Evolutionary conservation across 2,888 invertebrate species (phyloP), one percentile per base, ranked within the genome.

Genomic region (Iselma pallidipennis): DNA sequence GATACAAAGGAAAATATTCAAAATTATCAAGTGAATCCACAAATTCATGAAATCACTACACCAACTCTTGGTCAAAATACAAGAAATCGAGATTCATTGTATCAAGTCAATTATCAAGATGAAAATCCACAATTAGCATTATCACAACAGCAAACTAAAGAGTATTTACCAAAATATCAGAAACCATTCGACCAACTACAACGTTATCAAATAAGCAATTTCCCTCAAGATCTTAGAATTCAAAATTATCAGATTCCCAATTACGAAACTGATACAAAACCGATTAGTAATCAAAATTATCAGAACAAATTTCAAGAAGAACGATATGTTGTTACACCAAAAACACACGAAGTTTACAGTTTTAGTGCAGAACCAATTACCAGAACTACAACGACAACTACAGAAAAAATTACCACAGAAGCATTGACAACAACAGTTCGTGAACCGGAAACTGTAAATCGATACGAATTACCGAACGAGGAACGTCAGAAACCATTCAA

Each of bases 271-370:
- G 37, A 37, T 2, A 9, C 37, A 2, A 16, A 16, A 16, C 37
- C 37, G n/a, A 14, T 33, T 33, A n/a, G n/a, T n/a, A 33, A n/a
- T 14, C 33, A 33, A 33, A 31, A 57, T 48, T 64, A 64, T 14
- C 57, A 62, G 9, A 48, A 12, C 4, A 7, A 12, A 2, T 29
- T 12, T 4, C 29, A 12, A 2, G 29, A 12, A 2, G 2, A 29
- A 5, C 29, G 2, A 2, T 29, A 29, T 12, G 2, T n/a, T 7
- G 54, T 51, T 2, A 31, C 59, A 5, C 49, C 57, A 53, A 57
- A 61, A 49, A 14, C 42, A 16, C 61, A 53, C 48, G 9, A 57
- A 29, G 45, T 54, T 10, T 57, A 54, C 16, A 49, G 29, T 21
- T 53, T 52, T 12, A 56, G 31, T 26, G 31, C 52, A 48, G 49